Conservation (phyloP, 2,113 vertebrate genomes). For the Cyrtonyx montezumae region DNA sequence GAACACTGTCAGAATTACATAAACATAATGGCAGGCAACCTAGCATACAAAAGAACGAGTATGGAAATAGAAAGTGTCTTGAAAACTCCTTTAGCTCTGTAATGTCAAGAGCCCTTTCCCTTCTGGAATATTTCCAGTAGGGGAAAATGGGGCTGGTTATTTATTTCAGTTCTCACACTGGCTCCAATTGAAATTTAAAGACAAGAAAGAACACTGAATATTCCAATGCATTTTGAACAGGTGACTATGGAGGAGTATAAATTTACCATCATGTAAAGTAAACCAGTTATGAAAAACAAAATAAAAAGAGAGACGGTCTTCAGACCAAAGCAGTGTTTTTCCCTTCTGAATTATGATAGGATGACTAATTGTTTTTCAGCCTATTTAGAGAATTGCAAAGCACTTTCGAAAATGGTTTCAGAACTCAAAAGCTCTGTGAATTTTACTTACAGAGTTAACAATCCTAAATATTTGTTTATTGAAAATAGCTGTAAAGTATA, state of each 20-base stretch:
- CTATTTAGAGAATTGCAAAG: neutral
- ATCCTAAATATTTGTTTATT: neutral
- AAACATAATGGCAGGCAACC: slow-evolving; percentile 87
- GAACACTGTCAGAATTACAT: slow-evolving; percentile 93
- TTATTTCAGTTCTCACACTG: slow-evolving; percentile 23
- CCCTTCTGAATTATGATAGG: neutral
- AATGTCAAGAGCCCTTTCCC: slow-evolving; percentile 65
- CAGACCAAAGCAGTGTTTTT: neutral
- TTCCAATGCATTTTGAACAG: neutral
- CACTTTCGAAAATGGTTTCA: neutral
- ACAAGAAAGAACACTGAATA: neutral
- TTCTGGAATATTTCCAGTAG: slow-evolving; percentile 55
- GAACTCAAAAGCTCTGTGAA: neutral
- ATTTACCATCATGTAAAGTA: slow-evolving; percentile 20
- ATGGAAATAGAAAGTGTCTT: slow-evolving; percentile 74
- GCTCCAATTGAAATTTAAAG: slow-evolving; percentile 8
- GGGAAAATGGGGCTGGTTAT: neutral
- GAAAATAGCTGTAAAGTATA: neutral
- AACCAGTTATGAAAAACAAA: slow-evolving; percentile 30
- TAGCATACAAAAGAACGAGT: slow-evolving; percentile 80
- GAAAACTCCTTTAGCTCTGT: slow-evolving; percentile 74
- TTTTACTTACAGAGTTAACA: neutral
- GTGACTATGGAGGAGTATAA: neutral
- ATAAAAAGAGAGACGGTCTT: neutral
- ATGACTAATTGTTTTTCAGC: neutral